Percentiles rank a stretch among this genome's conserved stretches.
Evolutionary conservation across 2,888 invertebrate genomes (phyloP).

Genomic region (Opisthograptis luteolata): DNA sequence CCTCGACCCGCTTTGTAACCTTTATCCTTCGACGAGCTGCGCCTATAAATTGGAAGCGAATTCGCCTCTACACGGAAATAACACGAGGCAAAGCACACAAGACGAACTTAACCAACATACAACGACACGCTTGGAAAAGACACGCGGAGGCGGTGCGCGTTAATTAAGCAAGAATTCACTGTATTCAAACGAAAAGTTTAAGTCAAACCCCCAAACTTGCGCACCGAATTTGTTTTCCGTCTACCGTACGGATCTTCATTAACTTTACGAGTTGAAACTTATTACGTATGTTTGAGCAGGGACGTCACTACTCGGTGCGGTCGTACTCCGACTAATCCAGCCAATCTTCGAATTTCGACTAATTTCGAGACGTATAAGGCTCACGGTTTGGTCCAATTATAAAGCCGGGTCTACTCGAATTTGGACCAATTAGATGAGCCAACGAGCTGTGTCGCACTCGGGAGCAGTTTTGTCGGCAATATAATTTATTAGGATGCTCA

Average conservation of each 20-base stretch:
- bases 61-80: conserved; percentile 53
- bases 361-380: conserved; percentile 74
- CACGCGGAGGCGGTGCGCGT: conserved; percentile 53
- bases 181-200: conserved; percentile 74
- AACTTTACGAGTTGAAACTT: conserved; percentile 70
- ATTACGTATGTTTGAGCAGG: conserved; percentile 71
- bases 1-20: conserved; percentile 31
- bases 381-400: conserved; percentile 75
- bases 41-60: conserved; percentile 44
- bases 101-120: conserved; percentile 47
- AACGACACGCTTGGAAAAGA: conserved; percentile 39
- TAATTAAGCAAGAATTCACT: conserved; percentile 77
- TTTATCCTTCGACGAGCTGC: conserved; percentile 25
- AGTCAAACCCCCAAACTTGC: conserved; percentile 67
- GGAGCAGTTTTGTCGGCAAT: conserved; percentile 83
- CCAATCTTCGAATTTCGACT: conserved; percentile 72
- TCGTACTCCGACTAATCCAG: conserved; percentile 66
- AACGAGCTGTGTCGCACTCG: conserved; percentile 83
- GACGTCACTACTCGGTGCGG: conserved; percentile 66
- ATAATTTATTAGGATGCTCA: conserved; percentile 83
- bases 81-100: conserved; percentile 50
- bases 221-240: conserved; percentile 72
- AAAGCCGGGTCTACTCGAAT: conserved; percentile 77
- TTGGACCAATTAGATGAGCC: conserved; percentile 83
- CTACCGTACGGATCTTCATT: conserved; percentile 69